Conservation (phyloP, 2,113 vertebrate species). For the Crotophaga sulcirostris region DNA sequence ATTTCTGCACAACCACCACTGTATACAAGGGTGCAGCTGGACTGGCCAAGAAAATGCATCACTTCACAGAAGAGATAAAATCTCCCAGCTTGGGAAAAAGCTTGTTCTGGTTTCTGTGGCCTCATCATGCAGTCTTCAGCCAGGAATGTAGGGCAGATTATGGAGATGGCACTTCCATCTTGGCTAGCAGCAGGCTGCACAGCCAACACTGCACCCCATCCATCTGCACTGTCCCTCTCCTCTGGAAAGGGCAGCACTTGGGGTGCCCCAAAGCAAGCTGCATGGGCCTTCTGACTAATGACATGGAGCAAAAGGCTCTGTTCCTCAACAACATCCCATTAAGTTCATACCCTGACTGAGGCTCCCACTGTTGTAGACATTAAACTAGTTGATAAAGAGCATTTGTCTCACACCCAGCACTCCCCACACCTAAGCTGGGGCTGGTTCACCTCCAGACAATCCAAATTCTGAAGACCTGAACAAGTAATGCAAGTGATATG, state of each 20-base stretch:
- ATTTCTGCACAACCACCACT: background rate
- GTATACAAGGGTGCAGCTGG: accelerated
- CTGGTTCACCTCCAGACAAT: background rate
- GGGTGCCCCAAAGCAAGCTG: background rate
- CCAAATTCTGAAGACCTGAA: too few species aligned
- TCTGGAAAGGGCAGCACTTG: background rate
- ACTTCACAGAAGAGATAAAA: background rate
- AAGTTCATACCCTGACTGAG: accelerated
- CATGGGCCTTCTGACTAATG: background rate
- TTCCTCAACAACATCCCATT: background rate
- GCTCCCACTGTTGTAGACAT: background rate
- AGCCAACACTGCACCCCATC: too few species aligned
- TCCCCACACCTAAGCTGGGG: background rate
- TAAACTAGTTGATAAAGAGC: background rate
- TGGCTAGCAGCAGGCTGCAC: background rate
- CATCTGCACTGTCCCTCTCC: background rate
- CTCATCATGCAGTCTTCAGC: background rate
- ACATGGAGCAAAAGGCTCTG: background rate
- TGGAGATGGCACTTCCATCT: background rate
- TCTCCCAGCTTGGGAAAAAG: background rate
- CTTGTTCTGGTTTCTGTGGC: background rate
- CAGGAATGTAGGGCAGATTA: background rate
- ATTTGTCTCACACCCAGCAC: background rate
- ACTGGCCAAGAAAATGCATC: accelerated
- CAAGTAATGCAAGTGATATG: background rate